phyloP scores from a whole-genome alignment of 2,888 invertebrate genomes.

The Chironomus riparius region DNA sequence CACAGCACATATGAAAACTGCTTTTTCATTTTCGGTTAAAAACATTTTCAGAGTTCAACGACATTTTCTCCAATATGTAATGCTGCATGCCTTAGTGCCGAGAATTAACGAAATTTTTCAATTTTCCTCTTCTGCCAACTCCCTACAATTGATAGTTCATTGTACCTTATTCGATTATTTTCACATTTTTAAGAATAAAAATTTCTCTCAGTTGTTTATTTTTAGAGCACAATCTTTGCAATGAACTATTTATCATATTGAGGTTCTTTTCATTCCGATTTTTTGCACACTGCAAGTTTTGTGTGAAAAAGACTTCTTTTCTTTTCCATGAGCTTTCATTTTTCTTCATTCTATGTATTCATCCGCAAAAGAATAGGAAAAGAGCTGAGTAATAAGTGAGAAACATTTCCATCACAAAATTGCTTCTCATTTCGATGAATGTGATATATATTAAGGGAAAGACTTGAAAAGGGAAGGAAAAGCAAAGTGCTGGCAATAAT shows the following conservation, averaged over 20 bases:
- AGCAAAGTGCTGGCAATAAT: constrained; percentile 22
- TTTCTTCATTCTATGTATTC: not conserved
- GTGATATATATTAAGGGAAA: not conserved
- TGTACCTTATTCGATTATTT: not conserved
- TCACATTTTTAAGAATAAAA: not conserved
- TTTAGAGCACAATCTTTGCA: not conserved
- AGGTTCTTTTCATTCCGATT: not conserved
- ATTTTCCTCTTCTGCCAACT: not conserved
- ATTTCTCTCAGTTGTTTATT: not conserved
- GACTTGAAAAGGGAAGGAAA: not conserved
- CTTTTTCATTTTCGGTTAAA: not conserved
- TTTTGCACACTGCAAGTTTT: not conserved
- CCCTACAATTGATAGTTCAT: not conserved
- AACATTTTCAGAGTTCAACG: not conserved
- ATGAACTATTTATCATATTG: constrained; percentile 6
- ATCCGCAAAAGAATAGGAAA: not conserved
- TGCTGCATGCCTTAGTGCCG: not conserved
- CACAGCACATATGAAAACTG: too few species aligned
- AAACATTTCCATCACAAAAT: constrained; percentile 23
- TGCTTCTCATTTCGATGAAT: not conserved
- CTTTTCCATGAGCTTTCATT: not conserved
- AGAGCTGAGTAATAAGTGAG: constrained; percentile 12
- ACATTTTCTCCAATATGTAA: not conserved
- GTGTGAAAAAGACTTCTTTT: not conserved
- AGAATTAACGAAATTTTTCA: not conserved